Conservation (phyloP, 1,140 invertebrate genomes). For the Cydia pomonella region DNA sequence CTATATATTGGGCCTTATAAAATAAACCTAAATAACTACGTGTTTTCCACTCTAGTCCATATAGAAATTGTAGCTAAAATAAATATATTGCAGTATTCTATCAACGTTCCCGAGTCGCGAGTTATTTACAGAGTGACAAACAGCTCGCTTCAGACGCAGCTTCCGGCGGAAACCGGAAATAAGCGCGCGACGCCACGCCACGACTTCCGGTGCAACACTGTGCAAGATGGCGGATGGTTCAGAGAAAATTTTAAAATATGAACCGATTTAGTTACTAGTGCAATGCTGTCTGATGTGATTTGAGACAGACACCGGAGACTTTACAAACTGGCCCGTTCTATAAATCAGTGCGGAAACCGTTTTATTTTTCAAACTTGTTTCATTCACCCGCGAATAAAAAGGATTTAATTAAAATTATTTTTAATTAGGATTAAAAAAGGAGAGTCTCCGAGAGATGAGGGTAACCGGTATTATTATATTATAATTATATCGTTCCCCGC, state of each 20-base stretch:
- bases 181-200: not conserved
- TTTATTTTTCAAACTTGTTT: no score
- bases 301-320: not conserved
- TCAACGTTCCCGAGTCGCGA: not conserved
- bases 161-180: not conserved
- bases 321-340: no score
- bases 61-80: not conserved
- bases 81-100: not conserved
- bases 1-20: no score
- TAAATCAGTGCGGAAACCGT: no score
- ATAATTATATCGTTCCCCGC: no score
- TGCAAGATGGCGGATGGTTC: not conserved
- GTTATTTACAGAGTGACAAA: constrained; percentile 1
- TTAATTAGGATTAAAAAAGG: no score
- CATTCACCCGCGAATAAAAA: no score
- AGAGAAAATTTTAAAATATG: not conserved
- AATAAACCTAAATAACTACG: no score
- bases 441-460: no score
- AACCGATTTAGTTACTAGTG: not conserved
- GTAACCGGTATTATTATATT: no score
- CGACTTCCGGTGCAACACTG: not conserved
- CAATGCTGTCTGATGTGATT: not conserved
- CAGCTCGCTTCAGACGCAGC: constrained; percentile 7
- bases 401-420: no score
- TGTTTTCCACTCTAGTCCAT: no score